Percentiles rank a stretch among this genome's conserved stretches.
Conservation (phyloP, 1,140 invertebrate genomes). For the Heliconius eleuchia region DNA sequence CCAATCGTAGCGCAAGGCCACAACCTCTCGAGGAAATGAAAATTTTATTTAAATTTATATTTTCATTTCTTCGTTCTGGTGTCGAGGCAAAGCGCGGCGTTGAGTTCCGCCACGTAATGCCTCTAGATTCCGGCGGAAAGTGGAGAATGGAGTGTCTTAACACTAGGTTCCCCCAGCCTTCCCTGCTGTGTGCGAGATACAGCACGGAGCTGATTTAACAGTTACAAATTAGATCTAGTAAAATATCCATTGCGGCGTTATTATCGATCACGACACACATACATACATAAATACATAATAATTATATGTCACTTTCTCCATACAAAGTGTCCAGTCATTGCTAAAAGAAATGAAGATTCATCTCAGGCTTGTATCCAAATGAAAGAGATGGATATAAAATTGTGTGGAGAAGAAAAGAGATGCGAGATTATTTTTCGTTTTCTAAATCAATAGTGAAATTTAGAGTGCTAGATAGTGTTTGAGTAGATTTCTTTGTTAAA, state of each 20-base stretch:
- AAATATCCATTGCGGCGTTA: background rate
- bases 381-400: slow-evolving; percentile 14
- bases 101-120: no score
- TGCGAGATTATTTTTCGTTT: slow-evolving; percentile 12
- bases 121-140: no score
- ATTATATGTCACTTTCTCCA: slow-evolving; percentile 32
- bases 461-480: background rate
- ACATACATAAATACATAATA: slow-evolving; percentile 12
- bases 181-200: no score
- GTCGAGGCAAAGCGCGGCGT: no score
- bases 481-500: background rate
- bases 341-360: slow-evolving; percentile 30
- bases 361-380: background rate
- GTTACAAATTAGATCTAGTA: background rate
- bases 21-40: no score
- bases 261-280: slow-evolving; percentile 18
- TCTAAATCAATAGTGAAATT: slow-evolving; percentile 24
- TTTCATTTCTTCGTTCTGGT: no score
- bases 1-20: no score
- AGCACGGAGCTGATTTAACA: no score
- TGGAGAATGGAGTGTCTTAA: no score
- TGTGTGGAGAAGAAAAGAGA: slow-evolving; percentile 2
- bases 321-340: slow-evolving; percentile 29
- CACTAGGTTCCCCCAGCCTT: no score
- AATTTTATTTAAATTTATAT: no score